Base-by-base conservation (phyloP, 30 jellyfish, hydroid and myxozoan species). In the Pseudorhiza aurosa region DNA sequence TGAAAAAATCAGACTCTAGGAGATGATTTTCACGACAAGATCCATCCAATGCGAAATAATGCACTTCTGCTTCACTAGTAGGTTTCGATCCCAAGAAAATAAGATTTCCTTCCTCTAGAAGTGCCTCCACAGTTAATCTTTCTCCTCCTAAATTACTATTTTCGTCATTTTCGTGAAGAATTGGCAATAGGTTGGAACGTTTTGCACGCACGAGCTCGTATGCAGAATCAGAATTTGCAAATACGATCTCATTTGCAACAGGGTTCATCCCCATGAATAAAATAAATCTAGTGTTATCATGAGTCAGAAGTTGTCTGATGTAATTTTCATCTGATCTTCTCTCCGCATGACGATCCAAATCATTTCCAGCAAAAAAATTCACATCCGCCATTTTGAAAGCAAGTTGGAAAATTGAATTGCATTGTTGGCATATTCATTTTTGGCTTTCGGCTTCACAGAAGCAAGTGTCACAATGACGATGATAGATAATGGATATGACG, bases 301-400 rank as follows among this genome's bases (percentile, higher is more conserved):
- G 15, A 12, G 27, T 36, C 10, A 65, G 44, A 31, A 67, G 37
- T 9, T 46, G 25, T 42, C 7, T 3, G 1, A 80, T 53, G 60
- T 25, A 80, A 5, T 58, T 51, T 0, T 8, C 17, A 40, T 80
- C 77, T 18, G 19, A 22, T 47, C 91, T 36, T 53, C 33, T 50
- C 24, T 80, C 84, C 0, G 85, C 80, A 1, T 44, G 58, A 35
- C 91, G 50, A 45, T 64, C 82, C n/a, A 80, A 35, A 4, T 40
- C 25, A 53, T 72, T 67, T 14, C 91, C 91, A 26, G 82, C 59
- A 59, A 80, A 80, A 50, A 80, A 80, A 30, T 32, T 37, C 37
- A 62, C 62, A 0, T 65, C 84, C 83, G 51, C 86, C 86, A 72
- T 72, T 57, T 72, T 71, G 60, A 32, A n/a, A 18, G 67, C 3